phyloP scores from a whole-genome alignment of 2,888 invertebrate species.

The Artemia sinica region DNA sequence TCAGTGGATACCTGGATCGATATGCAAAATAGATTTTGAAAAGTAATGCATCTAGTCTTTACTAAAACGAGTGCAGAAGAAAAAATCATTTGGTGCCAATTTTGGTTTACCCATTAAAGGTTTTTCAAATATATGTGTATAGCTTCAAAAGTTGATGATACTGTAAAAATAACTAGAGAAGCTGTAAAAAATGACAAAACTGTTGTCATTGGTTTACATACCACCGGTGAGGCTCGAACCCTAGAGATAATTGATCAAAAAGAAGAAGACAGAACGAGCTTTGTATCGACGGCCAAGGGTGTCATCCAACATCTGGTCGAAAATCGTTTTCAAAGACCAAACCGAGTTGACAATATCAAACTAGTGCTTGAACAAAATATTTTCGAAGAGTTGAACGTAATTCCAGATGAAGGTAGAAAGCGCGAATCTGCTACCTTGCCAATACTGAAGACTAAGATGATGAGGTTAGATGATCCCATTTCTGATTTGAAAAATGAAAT shows the following conservation, averaged over 20 bases:
- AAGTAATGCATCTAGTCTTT: too few relatives aligned
- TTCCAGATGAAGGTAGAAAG: too few relatives aligned
- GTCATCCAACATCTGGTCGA: slow-evolving; percentile 90
- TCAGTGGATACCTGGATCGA: background rate
- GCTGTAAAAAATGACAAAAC: slow-evolving; percentile 87
- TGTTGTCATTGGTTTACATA: slow-evolving; percentile 96
- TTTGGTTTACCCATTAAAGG: slow-evolving; percentile 97
- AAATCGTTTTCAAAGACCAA: slow-evolving; percentile 95
- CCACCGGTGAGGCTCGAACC: slow-evolving; percentile 94
- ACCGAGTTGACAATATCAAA: slow-evolving; percentile 36
- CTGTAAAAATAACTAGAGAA: slow-evolving; percentile 45
- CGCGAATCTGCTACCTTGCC: background rate
- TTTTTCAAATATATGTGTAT: slow-evolving; percentile 99
- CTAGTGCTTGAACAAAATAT: too few relatives aligned
- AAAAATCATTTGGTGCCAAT: slow-evolving; percentile 64
- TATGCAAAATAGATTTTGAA: background rate
- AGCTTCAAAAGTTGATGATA: slow-evolving; percentile 66
- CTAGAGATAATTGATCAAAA: slow-evolving; percentile 52
- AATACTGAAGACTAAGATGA: slow-evolving; percentile 33
- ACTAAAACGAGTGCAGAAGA: background rate
- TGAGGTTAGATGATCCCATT: slow-evolving; percentile 35
- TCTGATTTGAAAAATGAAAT: slow-evolving; percentile 72
- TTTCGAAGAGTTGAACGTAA: too few relatives aligned
- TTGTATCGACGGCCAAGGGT: slow-evolving; percentile 90
- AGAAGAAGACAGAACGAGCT: slow-evolving; percentile 90